Evolutionary conservation across 2,113 vertebrate species (phyloP), one percentile per base, ranked within the genome.

Genomic region (Choloepus hoffmanni): DNA sequence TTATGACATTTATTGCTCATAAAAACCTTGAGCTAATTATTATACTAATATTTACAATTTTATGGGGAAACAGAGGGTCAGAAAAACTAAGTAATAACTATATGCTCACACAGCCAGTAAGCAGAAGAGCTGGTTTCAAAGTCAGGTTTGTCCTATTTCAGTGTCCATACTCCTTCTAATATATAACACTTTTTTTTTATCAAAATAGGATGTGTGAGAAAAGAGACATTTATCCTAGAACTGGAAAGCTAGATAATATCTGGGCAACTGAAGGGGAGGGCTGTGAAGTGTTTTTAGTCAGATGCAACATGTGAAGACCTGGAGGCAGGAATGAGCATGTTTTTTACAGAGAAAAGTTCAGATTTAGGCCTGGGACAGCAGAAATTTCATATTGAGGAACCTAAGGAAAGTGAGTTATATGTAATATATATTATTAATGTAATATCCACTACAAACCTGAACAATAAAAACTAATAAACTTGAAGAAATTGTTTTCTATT

Each of bases 91-190:
- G 78, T 67, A 89, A 81, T 74, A 24, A 30, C 28, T 28, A 78
- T 84, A 67, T 0, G 72, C 30, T 89, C 23, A 72, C 19, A 45
- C 14, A 85, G 40, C 19, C 21, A 81, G n/a, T 67, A 78, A 63
- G 24, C 11, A 82, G 40, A 62, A 88, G 13, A 85, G 16, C 24
- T 82, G 13, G 43, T 85, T 94, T 86, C 68, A 95, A 92, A 86
- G 36, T 6, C 26, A 72, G 36, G 23, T 82, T 89, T 79, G 11
- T 40, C 14, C 4, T 48, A 45, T n/a, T 78, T 48, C 68, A 94
- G 33, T 7, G 12, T 36, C 45, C 36, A 78, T 11, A 63, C 4
- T 11, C 1, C 81, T 81, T 77, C n/a, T 87, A 48, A 55, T 14
- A 58, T 28, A 53, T 28, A 74, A 87, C 7, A 55, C 3, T 36